These are phyloP conservation scores for Anabas testudineus DNA, from an alignment of 2,797 vertebrate genomes.

Conservation along the genomic window DNA sequence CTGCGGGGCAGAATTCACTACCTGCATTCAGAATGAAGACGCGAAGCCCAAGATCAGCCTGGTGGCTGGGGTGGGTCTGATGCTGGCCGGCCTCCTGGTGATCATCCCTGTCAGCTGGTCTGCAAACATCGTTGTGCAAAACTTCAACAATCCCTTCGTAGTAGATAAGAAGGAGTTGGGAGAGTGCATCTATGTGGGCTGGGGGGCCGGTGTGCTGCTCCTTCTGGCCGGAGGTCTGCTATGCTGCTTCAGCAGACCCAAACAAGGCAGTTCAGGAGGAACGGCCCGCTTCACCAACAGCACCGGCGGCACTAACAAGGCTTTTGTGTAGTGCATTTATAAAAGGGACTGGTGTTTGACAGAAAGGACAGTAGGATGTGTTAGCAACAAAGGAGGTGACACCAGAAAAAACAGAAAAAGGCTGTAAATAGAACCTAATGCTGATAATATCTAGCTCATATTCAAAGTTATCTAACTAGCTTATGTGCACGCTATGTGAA, in stretches of 20 bases:
- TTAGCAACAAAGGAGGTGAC: slow-evolving; percentile 1
- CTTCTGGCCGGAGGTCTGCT: slow-evolving; percentile 81
- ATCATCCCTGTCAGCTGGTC: slow-evolving; percentile 86
- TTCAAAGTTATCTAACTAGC: slow-evolving; percentile 12
- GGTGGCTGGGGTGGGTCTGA: slow-evolving; percentile 72
- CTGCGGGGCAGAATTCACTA: slow-evolving; percentile 83
- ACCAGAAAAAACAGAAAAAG: background rate
- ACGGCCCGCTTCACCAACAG: slow-evolving; percentile 82
- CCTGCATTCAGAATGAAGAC: slow-evolving; percentile 79
- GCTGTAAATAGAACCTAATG: slow-evolving; percentile 68
- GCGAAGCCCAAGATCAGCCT: slow-evolving; percentile 82
- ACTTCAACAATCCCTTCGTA: slow-evolving; percentile 71
- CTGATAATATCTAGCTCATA: background rate
- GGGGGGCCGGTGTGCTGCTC: slow-evolving; percentile 78
- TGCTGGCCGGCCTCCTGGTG: slow-evolving; percentile 79
- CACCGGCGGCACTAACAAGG: slow-evolving; percentile 70
- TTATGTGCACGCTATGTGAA: slow-evolving; percentile 6
- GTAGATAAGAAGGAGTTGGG: slow-evolving; percentile 77
- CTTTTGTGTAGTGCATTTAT: slow-evolving; percentile 77
- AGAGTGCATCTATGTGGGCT: slow-evolving; percentile 82
- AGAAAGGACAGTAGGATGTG: background rate
- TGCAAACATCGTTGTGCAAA: slow-evolving; percentile 67
- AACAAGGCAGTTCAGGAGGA: slow-evolving; percentile 59
- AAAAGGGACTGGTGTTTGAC: slow-evolving; percentile 17
- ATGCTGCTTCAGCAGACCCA: slow-evolving; percentile 82